Evolutionary conservation across 2,113 vertebrate species (phyloP).

Genomic region (Ammodytes marinus): DNA sequence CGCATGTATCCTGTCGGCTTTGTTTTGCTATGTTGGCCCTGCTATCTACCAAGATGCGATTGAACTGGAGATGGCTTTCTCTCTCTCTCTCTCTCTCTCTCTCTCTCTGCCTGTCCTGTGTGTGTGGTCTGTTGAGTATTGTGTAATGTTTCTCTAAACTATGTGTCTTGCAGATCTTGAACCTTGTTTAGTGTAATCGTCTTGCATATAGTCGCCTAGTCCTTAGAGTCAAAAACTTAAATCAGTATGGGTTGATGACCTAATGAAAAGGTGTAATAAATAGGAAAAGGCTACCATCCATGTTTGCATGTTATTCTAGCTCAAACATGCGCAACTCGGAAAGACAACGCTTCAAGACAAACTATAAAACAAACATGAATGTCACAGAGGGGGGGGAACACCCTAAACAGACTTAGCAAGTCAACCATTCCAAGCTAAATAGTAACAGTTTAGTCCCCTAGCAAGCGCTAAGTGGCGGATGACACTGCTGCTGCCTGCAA

Average conservation of each 20-base stretch:
- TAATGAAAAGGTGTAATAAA: neutral
- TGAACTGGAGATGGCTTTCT: conserved; percentile 25
- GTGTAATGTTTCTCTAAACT: neutral
- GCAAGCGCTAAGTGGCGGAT: conserved; percentile 59
- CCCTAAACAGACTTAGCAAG: conserved; percentile 63
- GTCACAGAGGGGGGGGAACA: conserved; percentile 20
- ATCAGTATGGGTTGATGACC: neutral
- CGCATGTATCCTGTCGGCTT: conserved; percentile 32
- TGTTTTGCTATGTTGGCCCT: conserved; percentile 2
- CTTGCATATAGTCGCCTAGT: too few relatives aligned
- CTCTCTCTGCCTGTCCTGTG: neutral
- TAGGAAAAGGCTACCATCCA: neutral
- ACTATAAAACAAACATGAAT: conserved; percentile 43
- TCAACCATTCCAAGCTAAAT: conserved; percentile 57
- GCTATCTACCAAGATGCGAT: conserved; percentile 11
- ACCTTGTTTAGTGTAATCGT: too few relatives aligned
- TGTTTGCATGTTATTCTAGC: conserved; percentile 1
- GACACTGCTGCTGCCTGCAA: conserved; percentile 58
- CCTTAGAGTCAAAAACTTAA: too few relatives aligned
- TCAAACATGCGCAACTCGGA: conserved; percentile 10
- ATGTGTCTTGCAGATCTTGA: neutral
- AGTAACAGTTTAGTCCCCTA: conserved; percentile 51
- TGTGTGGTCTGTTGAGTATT: neutral
- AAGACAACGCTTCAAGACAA: neutral
- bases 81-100: neutral